Percentiles rank a stretch among this genome's conserved stretches.
Conservation (phyloP, 53 echinoderm and acorn worm genomes). For the Paracentrotus lividus region DNA sequence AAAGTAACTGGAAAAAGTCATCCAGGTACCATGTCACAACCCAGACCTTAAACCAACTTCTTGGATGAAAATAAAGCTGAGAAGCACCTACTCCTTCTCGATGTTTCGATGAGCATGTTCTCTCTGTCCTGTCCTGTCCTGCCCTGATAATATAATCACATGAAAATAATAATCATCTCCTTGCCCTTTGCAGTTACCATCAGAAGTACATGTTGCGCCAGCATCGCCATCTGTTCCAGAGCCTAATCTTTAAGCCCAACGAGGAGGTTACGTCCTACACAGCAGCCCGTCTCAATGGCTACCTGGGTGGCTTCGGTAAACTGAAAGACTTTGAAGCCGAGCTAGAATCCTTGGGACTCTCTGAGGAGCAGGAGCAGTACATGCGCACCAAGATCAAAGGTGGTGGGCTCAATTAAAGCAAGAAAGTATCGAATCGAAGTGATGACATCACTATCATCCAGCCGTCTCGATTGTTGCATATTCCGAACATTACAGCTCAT, state of each 20-base stretch:
- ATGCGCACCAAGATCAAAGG: slow-evolving; percentile 76
- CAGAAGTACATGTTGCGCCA: slow-evolving; percentile 99
- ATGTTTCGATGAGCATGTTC: no score
- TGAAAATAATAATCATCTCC: no score
- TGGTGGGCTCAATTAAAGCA: slow-evolving; percentile 77
- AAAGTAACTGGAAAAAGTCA: no score
- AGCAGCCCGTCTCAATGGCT: slow-evolving; percentile 94
- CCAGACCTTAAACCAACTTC: no score
- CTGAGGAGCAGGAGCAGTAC: slow-evolving; percentile 85
- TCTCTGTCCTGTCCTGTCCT: no score
- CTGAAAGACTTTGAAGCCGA: slow-evolving; percentile 82
- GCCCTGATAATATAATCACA: no score
- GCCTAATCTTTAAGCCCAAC: slow-evolving; percentile 83
- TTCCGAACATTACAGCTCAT: no score
- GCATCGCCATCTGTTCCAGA: slow-evolving; percentile 82
- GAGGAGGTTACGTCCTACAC: slow-evolving; percentile 81
- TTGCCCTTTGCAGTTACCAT: slow-evolving; percentile 84
- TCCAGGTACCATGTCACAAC: no score
- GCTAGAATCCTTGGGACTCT: slow-evolving; percentile 78
- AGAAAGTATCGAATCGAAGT: background rate
- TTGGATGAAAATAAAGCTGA: no score
- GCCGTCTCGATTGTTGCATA: no score
- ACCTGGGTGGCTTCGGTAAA: slow-evolving; percentile 91
- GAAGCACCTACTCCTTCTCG: no score
- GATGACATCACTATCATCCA: no score